These are phyloP conservation scores for Temnothorax unifasciatus DNA, from an alignment of 2,888 invertebrate genomes.

Conservation along the genomic window DNA sequence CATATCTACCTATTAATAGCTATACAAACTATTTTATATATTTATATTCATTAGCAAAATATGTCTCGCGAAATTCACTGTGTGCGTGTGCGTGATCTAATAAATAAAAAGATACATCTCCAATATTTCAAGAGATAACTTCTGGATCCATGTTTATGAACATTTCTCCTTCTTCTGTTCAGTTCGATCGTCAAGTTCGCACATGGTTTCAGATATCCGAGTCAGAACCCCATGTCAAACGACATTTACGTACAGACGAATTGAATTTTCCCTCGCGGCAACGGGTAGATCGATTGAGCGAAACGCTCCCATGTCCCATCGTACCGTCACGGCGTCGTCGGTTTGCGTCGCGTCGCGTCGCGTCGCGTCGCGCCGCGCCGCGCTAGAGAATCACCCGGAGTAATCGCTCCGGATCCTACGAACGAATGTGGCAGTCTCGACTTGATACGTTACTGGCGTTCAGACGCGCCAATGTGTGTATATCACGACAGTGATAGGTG, in stretches of 20 bases:
- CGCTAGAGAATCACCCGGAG: not conserved
- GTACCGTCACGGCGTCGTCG: too few species aligned
- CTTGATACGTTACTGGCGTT: conserved; percentile 72
- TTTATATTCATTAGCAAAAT: not conserved
- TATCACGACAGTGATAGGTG: conserved; percentile 53
- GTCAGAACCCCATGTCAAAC: not conserved
- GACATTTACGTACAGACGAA: conserved; percentile 46
- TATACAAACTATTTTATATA: not conserved
- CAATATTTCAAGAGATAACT: not conserved
- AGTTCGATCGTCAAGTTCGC: not conserved
- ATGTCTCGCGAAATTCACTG: not conserved
- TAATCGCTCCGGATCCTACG: conserved; percentile 1
- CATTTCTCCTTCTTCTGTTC: not conserved
- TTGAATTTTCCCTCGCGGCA: conserved; percentile 68
- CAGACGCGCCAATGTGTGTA: conserved; percentile 65
- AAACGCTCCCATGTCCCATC: conserved; percentile 54
- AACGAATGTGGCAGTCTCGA: not conserved
- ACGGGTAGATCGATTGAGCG: conserved; percentile 70
- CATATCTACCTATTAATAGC: not conserved
- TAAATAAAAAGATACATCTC: not conserved
- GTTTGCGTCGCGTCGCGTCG: too few species aligned
- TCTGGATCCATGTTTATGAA: not conserved
- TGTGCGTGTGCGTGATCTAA: not conserved
- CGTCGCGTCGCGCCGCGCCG: not conserved
- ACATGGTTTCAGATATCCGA: not conserved